A percentile compares a stretch with the other conserved stretches of the same genome.
phyloP scores from a whole-genome alignment of 2,113 vertebrate species.

The Labrus mixtus region DNA sequence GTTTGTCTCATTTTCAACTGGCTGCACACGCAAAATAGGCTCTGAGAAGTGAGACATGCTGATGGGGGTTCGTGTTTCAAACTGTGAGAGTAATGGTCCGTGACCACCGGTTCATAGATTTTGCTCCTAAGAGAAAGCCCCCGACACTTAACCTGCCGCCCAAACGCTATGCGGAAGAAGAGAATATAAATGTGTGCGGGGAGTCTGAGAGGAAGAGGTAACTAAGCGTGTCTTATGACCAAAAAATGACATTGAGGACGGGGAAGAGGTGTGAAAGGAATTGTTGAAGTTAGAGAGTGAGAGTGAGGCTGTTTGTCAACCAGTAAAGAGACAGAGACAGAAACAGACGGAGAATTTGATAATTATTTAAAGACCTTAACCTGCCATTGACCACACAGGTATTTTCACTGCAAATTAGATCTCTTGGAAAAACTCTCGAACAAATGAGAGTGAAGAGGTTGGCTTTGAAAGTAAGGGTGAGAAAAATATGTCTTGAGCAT shows the following conservation, averaged over 20 bases:
- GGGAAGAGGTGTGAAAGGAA: background rate
- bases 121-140: conserved; percentile 2
- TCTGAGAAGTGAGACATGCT: background rate
- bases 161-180: background rate
- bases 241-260: background rate
- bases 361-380: background rate
- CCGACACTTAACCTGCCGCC: conserved; percentile 28
- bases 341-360: background rate
- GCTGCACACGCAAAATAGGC: conserved; percentile 1
- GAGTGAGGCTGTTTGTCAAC: background rate
- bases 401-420: background rate
- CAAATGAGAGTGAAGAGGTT: too few species aligned
- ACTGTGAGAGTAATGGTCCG: conserved; percentile 46
- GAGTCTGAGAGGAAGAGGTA: background rate
- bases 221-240: background rate
- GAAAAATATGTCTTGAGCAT: too few species aligned
- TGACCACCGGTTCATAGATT: conserved; percentile 23
- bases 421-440: background rate
- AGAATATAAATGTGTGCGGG: background rate
- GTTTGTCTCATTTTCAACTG: conserved; percentile 30
- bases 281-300: background rate
- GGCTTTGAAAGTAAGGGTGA: too few species aligned
- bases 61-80: conserved; percentile 58
- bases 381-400: background rate
- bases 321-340: background rate